These are phyloP conservation scores for Papilio polyxenes DNA, from an alignment of 1,140 invertebrate genomes.

Conservation along the genomic window DNA sequence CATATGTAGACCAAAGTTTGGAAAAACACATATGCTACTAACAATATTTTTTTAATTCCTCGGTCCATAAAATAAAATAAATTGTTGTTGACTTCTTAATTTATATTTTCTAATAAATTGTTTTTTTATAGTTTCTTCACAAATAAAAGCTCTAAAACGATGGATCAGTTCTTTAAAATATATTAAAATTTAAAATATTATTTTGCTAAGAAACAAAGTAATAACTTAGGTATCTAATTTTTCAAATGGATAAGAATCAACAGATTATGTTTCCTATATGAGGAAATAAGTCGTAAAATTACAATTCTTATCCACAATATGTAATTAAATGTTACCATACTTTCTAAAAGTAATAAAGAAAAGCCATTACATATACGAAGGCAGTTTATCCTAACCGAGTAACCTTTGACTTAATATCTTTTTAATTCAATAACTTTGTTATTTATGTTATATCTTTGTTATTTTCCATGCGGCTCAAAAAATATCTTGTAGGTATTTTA, in stretches of 20 bases:
- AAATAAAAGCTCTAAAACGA: too few species aligned
- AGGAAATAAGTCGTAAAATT: background rate
- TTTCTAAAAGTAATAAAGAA: slow-evolving; percentile 20
- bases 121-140: too few species aligned
- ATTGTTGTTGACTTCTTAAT: too few species aligned
- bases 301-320: background rate
- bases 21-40: too few species aligned
- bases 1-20: too few species aligned
- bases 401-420: slow-evolving; percentile 10
- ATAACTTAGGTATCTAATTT: too few species aligned
- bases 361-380: background rate
- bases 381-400: background rate
- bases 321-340: background rate
- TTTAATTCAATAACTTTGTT: slow-evolving; percentile 32
- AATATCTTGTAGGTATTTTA: background rate
- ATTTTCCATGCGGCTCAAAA: background rate
- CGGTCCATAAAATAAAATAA: too few species aligned
- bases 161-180: too few species aligned
- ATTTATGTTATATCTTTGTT: slow-evolving; percentile 6
- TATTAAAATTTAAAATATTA: too few species aligned
- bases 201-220: too few species aligned
- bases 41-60: too few species aligned
- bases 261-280: background rate
- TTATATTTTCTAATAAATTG: too few species aligned
- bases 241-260: background rate